phyloP scores from a whole-genome alignment of 2,797 vertebrate genomes.

The Staurois parvus region DNA sequence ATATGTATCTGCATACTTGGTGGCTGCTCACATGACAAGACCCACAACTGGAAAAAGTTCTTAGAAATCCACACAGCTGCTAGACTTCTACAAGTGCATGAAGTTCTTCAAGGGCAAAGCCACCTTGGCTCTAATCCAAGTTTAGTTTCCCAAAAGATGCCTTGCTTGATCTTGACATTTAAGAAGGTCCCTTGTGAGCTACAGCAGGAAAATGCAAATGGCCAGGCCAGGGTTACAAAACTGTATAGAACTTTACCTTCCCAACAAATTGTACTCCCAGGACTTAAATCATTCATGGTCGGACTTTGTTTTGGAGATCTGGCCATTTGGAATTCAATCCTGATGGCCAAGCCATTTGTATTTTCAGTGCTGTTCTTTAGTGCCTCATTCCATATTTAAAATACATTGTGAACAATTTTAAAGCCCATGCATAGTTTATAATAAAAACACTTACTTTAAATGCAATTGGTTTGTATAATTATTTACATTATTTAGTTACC shows the following conservation, averaged over 20 bases:
- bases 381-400: too few relatives aligned
- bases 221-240: neutral
- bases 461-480: neutral
- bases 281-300: too few relatives aligned
- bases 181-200: neutral
- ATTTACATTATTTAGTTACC: neutral
- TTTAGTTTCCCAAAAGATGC: neutral
- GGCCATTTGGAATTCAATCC: neutral
- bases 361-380: neutral
- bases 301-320: neutral
- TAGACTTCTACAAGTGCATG: neutral
- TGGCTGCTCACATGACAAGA: neutral
- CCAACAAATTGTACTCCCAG: too few relatives aligned
- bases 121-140: neutral
- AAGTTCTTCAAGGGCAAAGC: neutral
- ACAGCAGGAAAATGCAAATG: neutral
- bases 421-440: too few relatives aligned
- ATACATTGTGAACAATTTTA: too few relatives aligned
- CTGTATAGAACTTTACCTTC: neutral
- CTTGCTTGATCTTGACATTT: neutral
- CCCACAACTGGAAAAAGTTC: neutral
- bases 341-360: neutral
- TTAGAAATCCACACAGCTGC: conserved; percentile 5
- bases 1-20: conserved; percentile 1
- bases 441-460: neutral